A percentile compares a stretch with the other conserved stretches of the same genome.
Evolutionary conservation across 2,797 vertebrate genomes (phyloP).

Genomic region (Artibeus lituratus): DNA sequence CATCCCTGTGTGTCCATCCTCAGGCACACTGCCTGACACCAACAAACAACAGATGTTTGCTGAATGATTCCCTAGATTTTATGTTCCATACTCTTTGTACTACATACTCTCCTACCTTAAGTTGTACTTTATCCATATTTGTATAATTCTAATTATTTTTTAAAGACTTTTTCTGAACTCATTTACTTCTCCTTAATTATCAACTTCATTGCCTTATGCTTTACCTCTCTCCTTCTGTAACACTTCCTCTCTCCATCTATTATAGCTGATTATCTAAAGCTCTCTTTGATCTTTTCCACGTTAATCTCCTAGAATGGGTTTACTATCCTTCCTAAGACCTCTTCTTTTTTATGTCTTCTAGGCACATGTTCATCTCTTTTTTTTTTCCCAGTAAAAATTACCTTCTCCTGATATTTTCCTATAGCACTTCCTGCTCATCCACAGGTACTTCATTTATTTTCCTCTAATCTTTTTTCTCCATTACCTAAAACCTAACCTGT

Average conservation of each 20-base stretch:
- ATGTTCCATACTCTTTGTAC: not conserved
- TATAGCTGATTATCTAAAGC: not conserved
- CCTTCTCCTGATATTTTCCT: not conserved
- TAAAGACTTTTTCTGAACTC: not conserved
- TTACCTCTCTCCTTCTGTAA: not conserved
- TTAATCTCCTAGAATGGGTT: constrained; percentile 9
- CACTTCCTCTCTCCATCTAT: not conserved
- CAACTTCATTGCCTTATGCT: not conserved
- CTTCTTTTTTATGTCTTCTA: not conserved
- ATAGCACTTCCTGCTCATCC: not conserved
- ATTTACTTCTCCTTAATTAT: not conserved
- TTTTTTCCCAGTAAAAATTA: not conserved
- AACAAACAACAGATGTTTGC: not conserved
- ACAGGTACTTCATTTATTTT: constrained; percentile 22
- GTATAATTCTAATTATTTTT: not conserved
- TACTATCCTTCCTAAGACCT: not conserved
- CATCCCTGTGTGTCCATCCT: not conserved
- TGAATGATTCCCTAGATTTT: not conserved
- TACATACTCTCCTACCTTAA: not conserved
- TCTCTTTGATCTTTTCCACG: not conserved
- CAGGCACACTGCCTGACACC: not conserved
- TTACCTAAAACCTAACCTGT: constrained; percentile 23
- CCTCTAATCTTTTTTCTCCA: constrained; percentile 13
- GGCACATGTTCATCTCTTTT: not conserved
- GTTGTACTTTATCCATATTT: not conserved